Conservation (phyloP, 1,140 invertebrate species). For the Periplaneta americana region DNA sequence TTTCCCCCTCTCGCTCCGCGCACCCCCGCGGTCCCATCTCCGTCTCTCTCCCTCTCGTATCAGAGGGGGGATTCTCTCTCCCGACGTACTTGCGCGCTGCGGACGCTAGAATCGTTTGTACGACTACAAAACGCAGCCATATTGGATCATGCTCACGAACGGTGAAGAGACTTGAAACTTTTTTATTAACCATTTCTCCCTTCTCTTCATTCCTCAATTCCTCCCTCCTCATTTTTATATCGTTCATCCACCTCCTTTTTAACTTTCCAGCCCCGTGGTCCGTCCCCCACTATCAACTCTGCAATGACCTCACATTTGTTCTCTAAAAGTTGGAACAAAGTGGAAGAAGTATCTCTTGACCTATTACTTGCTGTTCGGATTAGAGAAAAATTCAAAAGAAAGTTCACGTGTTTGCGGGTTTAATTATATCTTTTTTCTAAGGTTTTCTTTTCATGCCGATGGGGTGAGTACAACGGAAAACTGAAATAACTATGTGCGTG, state of each 20-base stretch:
- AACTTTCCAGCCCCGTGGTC: neutral
- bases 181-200: neutral
- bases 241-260: neutral
- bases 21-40: neutral
- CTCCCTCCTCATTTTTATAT: neutral
- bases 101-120: neutral
- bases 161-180: neutral
- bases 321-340: neutral
- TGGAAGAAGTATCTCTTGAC: neutral
- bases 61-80: too few relatives aligned
- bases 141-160: slow-evolving; percentile 7
- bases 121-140: neutral
- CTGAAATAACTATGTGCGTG: neutral
- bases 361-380: neutral
- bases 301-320: neutral
- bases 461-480: neutral
- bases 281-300: neutral
- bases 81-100: neutral
- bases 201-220: neutral
- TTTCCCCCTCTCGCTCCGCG: neutral
- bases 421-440: neutral
- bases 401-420: neutral
- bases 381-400: neutral
- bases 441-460: neutral
- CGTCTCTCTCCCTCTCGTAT: too few relatives aligned